A percentile compares a stretch with the other conserved stretches of the same genome.
phyloP scores from a whole-genome alignment of 2,888 invertebrate species.

The Augochlorella aurata region DNA sequence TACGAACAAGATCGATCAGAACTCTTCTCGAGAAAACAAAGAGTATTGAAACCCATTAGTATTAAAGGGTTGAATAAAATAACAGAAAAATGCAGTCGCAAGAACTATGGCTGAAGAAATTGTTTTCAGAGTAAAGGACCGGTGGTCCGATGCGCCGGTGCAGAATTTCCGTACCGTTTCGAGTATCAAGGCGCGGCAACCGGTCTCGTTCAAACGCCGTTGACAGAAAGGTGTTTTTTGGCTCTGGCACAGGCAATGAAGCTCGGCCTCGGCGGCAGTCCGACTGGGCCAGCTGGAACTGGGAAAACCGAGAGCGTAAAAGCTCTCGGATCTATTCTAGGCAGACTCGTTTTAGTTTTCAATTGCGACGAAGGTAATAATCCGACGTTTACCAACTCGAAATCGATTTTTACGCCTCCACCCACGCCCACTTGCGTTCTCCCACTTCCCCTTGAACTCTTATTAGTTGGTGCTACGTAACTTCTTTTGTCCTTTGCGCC shows the following conservation, averaged over 20 bases:
- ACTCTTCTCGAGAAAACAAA: too few relatives aligned
- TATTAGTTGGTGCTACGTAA: neutral
- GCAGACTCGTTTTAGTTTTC: slow-evolving; percentile 96
- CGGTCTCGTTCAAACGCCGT: slow-evolving; percentile 96
- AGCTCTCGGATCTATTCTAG: slow-evolving; percentile 94
- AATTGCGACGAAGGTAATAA: slow-evolving; percentile 94
- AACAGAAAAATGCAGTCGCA: neutral
- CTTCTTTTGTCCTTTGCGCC: neutral
- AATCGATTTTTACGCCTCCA: slow-evolving; percentile 3
- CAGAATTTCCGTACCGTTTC: slow-evolving; percentile 97
- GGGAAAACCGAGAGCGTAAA: slow-evolving; percentile 99
- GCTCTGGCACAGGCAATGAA: slow-evolving; percentile 98
- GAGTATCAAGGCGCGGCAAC: slow-evolving; percentile 98
- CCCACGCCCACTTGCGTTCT: neutral
- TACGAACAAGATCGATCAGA: too few relatives aligned
- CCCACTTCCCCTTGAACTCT: neutral
- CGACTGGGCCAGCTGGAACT: slow-evolving; percentile 99
- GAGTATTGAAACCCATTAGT: too few relatives aligned
- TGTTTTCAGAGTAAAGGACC: slow-evolving; percentile 83
- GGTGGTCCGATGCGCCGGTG: slow-evolving; percentile 94
- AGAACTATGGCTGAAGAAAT: neutral
- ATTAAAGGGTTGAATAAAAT: neutral
- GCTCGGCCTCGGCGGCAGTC: slow-evolving; percentile 98
- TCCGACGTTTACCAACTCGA: neutral
- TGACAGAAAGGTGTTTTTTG: slow-evolving; percentile 98